phyloP scores from a whole-genome alignment of 2,113 vertebrate species.

The Cichladusa arquata region DNA sequence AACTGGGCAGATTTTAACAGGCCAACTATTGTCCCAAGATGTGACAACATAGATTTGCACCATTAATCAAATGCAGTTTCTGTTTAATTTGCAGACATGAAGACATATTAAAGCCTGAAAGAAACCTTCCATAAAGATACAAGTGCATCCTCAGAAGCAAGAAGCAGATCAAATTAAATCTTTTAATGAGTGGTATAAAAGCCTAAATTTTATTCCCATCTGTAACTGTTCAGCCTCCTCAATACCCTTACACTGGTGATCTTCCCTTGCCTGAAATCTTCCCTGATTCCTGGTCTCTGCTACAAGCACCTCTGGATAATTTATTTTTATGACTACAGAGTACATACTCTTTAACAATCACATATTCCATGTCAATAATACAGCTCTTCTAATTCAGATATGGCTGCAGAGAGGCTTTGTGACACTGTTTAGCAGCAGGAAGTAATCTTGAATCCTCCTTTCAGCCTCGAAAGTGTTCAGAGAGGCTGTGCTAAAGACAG shows the following conservation, averaged over 20 bases:
- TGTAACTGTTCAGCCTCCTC: background rate
- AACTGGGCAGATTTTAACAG: background rate
- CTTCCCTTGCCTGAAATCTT: background rate
- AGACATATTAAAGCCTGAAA: background rate
- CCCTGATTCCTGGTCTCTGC: rapidly evolving
- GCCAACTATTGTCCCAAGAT: background rate
- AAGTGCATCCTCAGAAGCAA: background rate
- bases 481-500: background rate
- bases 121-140: background rate
- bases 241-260: background rate
- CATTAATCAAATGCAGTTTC: background rate
- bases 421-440: background rate
- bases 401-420: background rate
- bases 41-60: background rate
- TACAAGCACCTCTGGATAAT: background rate
- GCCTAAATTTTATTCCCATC: background rate
- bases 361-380: background rate
- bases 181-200: background rate
- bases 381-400: background rate
- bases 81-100: background rate
- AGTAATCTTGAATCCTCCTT: background rate
- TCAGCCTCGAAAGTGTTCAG: background rate
- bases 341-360: background rate
- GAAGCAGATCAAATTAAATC: background rate
- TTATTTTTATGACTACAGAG: background rate